phyloP scores from a whole-genome alignment of 2,797 vertebrate species.

The Pangasius sanitwongsei region DNA sequence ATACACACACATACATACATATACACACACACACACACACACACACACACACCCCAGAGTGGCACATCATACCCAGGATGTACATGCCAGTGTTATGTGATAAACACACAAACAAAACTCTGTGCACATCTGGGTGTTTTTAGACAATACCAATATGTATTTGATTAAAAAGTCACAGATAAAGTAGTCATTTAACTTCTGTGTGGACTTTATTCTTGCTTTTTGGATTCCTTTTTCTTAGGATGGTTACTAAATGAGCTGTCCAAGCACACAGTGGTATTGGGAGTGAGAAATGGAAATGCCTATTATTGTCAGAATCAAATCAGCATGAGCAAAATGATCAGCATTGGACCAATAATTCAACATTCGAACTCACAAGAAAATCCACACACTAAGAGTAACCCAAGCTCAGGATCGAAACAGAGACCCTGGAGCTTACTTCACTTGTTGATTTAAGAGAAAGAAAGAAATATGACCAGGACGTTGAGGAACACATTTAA shows the following conservation, averaged over 20 bases:
- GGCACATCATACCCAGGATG: neutral
- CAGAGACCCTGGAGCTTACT: neutral
- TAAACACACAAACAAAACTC: neutral
- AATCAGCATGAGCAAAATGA: neutral
- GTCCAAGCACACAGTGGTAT: neutral
- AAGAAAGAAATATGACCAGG: neutral
- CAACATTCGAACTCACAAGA: neutral
- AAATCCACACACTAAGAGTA: neutral
- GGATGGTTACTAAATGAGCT: neutral
- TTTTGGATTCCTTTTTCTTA: neutral
- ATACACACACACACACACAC: no score
- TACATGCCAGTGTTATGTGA: neutral
- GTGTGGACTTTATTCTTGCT: neutral
- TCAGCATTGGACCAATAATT: neutral
- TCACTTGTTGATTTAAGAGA: neutral
- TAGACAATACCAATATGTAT: neutral
- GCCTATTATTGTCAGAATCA: neutral
- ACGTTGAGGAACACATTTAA: neutral
- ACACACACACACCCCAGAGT: no score
- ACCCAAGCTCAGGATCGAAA: neutral
- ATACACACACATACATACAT: no score
- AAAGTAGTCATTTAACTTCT: neutral
- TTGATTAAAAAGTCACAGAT: neutral
- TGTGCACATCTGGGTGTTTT: neutral
- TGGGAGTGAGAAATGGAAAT: neutral